Evolutionary conservation across 2,113 vertebrate genomes (phyloP), one percentile per base, ranked within the genome.

Genomic region (Sander vitreus): DNA sequence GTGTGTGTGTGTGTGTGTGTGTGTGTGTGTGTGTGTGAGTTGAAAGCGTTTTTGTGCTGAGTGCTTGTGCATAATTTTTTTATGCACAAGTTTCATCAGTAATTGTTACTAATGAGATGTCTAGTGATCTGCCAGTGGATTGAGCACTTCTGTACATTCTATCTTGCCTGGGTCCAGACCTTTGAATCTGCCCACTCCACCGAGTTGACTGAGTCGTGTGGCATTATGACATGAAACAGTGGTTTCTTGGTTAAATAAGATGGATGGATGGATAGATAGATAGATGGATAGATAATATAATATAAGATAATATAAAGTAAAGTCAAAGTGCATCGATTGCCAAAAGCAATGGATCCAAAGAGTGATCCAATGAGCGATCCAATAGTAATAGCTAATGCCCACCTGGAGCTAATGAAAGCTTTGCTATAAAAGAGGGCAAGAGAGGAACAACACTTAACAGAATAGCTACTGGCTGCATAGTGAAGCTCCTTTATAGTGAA

Each of bases 91-190:
- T 88, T 85, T 88, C 73, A 87, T 90, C 51, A 76, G 85, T 92
- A 94, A 93, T 92, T 91, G 84, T 83, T 72, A 51, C 85, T 89
- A 93, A 94, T 91, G 88, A 90, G 83, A 91, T 89, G 85, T 88
- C 88, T 83, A 76, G 80, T 81, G 69, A 68, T 84, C 70, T 89
- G 80, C 78, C 81, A 68, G 68, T 88, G 70, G 70, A 85, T 76
- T 79, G 68, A 87, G 68, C 68, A 72, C 67, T 68, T 86, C 69
- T 85, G 66, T 65, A 64, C 73, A 76, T 81, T 87, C 73, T 81
- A 58, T 33, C 15, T 71, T 80, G 39, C 39, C 39, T 43, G 39
- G 39, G 9, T 43, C 10, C 9, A 43, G 39, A 43, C 10, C 39
- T 43, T 43, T 43, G 39, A 43, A 43, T 43, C 39, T 43, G 39